Evolutionary conservation across 2,888 invertebrate genomes (phyloP).

Genomic region (Thumatha senex): DNA sequence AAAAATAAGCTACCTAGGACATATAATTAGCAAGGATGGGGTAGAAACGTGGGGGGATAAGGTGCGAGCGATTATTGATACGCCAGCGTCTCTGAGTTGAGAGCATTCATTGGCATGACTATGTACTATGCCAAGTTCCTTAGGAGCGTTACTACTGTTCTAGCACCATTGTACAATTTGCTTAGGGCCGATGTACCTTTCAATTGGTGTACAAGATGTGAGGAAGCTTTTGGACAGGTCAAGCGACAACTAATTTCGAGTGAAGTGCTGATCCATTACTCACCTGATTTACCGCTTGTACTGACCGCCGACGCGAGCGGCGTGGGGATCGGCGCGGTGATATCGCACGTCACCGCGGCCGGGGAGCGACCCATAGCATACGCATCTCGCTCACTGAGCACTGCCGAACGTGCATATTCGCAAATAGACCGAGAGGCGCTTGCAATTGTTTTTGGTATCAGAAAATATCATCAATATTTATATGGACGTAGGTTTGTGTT

Average conservation of each 20-base stretch:
- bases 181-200: neutral
- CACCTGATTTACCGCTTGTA: neutral
- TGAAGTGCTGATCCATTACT: neutral
- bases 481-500: neutral
- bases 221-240: neutral
- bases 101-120: conserved; percentile 17
- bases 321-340: neutral
- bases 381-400: neutral
- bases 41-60: conserved; percentile 6
- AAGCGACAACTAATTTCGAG: neutral
- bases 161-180: neutral
- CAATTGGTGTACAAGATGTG: neutral
- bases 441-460: too few relatives aligned
- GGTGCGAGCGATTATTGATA: conserved; percentile 1
- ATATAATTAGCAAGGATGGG: conserved; percentile 11
- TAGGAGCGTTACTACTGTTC: conserved; percentile 9
- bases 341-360: neutral
- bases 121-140: conserved; percentile 23
- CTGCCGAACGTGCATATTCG: neutral
- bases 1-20: conserved; percentile 10
- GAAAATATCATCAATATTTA: neutral
- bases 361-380: conserved; percentile 4
- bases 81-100: conserved; percentile 3
- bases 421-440: conserved; percentile 3
- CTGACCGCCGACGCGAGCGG: conserved; percentile 1